Conservation (phyloP, 1,140 invertebrate species). For the Ephestia elutella region DNA sequence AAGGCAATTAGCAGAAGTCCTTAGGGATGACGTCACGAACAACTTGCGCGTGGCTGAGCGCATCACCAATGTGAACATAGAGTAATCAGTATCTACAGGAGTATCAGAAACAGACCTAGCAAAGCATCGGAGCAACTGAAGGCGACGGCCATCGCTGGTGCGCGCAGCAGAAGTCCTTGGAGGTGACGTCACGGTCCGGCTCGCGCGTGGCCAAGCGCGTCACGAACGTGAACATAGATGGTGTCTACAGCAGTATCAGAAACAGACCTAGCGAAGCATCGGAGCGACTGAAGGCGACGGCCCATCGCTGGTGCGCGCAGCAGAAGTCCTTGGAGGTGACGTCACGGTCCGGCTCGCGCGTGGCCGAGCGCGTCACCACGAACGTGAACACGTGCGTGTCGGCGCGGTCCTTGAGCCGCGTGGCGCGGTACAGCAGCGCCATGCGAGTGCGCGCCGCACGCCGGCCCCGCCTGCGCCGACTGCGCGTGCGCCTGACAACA, state of each 20-base stretch:
- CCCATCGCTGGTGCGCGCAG: conserved; percentile 91
- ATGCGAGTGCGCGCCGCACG: conserved; percentile 73
- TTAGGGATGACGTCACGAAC: too few species aligned
- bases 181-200: not conserved
- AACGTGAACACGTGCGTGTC: conserved; percentile 91
- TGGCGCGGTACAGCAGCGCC: conserved; percentile 90
- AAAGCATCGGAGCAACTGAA: conserved; percentile 85
- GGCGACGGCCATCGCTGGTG: conserved; percentile 92
- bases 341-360: conserved; percentile 85
- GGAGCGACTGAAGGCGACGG: conserved; percentile 86
- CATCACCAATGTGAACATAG: not conserved
- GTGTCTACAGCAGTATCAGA: not conserved
- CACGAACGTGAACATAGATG: not conserved
- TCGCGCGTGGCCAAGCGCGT: not conserved
- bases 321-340: conserved; percentile 89
- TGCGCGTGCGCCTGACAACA: conserved; percentile 36
- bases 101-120: conserved; percentile 33
- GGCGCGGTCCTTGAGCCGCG: conserved; percentile 87
- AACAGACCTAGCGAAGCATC: conserved; percentile 76
- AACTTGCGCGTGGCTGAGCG: not conserved
- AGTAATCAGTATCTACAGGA: not conserved
- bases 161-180: too few species aligned
- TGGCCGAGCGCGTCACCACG: conserved; percentile 86
- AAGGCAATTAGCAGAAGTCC: too few species aligned
- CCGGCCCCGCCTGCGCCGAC: conserved; percentile 47